Evolutionary conservation across 1,140 invertebrate species (phyloP).

Genomic region (Asobara japonica): DNA sequence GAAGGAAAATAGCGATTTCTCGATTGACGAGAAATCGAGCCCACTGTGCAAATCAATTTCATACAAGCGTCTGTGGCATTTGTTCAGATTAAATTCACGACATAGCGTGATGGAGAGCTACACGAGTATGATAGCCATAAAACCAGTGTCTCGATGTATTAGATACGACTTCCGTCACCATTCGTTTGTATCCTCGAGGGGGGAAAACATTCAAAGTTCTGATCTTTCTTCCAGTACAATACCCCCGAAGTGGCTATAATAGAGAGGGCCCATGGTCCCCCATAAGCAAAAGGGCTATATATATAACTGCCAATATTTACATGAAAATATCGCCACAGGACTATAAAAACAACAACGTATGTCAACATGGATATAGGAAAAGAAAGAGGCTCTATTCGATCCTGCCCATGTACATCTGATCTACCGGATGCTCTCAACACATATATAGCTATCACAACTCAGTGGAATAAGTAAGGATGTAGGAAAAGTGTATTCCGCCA

Average conservation of each 20-base stretch:
- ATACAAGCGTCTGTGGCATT: background rate
- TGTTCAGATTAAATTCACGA: conserved; percentile 18
- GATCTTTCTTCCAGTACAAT: conserved; percentile 9
- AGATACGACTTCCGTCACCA: conserved; percentile 17
- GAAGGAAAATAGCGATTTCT: background rate
- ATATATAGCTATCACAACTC: background rate
- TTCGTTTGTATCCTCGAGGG: conserved; percentile 12
- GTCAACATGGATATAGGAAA: background rate
- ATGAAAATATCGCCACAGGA: background rate
- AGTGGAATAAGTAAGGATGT: background rate
- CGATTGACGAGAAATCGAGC: background rate
- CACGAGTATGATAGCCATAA: background rate
- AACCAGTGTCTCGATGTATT: background rate
- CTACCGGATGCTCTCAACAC: background rate
- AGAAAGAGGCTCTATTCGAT: background rate
- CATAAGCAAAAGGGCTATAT: background rate
- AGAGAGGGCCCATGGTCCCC: background rate
- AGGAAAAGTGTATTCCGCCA: background rate
- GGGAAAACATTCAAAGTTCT: background rate
- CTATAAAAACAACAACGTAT: background rate
- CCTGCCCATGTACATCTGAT: background rate
- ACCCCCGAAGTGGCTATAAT: conserved; percentile 5
- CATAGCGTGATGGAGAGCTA: background rate
- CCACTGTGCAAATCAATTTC: conserved; percentile 5
- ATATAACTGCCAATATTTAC: background rate